Percentiles rank a stretch among this genome's conserved stretches.
phyloP scores from a whole-genome alignment of 1,140 invertebrate species.

The Cataglyphis hispanica region DNA sequence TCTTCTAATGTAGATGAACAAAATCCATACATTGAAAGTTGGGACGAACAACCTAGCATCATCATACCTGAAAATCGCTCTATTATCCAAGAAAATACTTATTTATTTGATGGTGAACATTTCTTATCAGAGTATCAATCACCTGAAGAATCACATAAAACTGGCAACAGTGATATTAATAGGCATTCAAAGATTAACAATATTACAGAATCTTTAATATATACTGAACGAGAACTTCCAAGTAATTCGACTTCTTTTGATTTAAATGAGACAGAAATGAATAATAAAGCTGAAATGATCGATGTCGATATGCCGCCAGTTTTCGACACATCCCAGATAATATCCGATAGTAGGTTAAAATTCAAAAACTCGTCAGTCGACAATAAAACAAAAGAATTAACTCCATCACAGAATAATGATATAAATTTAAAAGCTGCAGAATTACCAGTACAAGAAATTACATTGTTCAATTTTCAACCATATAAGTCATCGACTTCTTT shows the following conservation, averaged over 20 bases:
- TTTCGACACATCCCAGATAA: not conserved
- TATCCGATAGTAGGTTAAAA: not conserved
- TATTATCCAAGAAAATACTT: slow-evolving; percentile 34
- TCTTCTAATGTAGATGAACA: not conserved
- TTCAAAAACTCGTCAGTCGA: not conserved
- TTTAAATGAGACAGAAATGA: not conserved
- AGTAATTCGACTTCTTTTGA: not conserved
- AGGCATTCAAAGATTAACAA: not conserved
- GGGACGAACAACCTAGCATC: slow-evolving; percentile 72
- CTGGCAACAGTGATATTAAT: not conserved
- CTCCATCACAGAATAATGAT: not conserved
- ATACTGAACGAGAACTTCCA: not conserved
- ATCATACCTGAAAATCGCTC: slow-evolving; percentile 53
- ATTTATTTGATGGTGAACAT: slow-evolving; percentile 58
- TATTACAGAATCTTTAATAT: not conserved
- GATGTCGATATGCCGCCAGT: not conserved
- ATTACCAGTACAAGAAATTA: not conserved
- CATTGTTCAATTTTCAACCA: slow-evolving; percentile 4
- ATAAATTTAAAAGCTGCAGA: not conserved
- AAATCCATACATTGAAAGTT: slow-evolving; percentile 61
- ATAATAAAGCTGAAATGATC: not conserved
- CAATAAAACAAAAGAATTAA: not conserved
- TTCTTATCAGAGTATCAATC: not conserved
- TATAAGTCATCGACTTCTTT: slow-evolving; percentile 62
- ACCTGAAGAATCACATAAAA: not conserved